phyloP scores from a whole-genome alignment of 2,113 vertebrate species.

The Sander lucioperca region DNA sequence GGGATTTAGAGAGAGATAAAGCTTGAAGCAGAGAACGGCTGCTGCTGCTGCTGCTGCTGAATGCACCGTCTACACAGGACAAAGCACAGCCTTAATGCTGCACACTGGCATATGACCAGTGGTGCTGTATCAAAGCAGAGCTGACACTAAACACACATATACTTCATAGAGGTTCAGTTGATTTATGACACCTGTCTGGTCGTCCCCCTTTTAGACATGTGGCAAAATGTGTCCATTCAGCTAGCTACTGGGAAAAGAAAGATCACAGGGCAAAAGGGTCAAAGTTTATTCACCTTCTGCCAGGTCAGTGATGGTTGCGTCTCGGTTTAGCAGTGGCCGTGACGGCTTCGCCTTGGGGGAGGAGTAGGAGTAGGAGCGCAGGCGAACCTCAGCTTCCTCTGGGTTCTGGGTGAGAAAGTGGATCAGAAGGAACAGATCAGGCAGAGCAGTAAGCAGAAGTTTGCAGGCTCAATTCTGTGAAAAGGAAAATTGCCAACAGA shows the following conservation, averaged over 20 bases:
- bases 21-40: slow-evolving; percentile 79
- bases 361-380: slow-evolving; percentile 94
- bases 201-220: slow-evolving; percentile 36
- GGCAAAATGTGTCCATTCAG: slow-evolving; percentile 62
- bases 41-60: slow-evolving; percentile 61
- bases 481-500: background rate
- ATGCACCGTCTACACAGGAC: slow-evolving; percentile 80
- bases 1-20: slow-evolving; percentile 84
- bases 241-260: slow-evolving; percentile 43
- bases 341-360: slow-evolving; percentile 88
- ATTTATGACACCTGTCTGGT: slow-evolving; percentile 59
- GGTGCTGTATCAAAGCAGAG: background rate
- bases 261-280: slow-evolving; percentile 36
- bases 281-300: slow-evolving; percentile 87
- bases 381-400: slow-evolving; percentile 85
- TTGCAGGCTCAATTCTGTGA: background rate
- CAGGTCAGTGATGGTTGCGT: slow-evolving; percentile 81
- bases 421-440: slow-evolving; percentile 19
- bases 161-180: slow-evolving; percentile 7
- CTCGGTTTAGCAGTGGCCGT: slow-evolving; percentile 79
- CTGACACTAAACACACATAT: slow-evolving; percentile 23
- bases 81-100: slow-evolving; percentile 74
- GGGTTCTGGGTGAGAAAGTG: slow-evolving; percentile 78
- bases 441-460: background rate
- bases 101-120: background rate